A percentile compares a stretch with the other conserved stretches of the same genome.
These are phyloP conservation scores for human DNA, from an alignment of 2,113 vertebrate species.

Conservation along the genomic window GRCh38 chr2:123696501-123697000, in stretches of 20 bases:
- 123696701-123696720: conserved; percentile 91
- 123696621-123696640: conserved; percentile 90
- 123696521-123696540: conserved; percentile 89
- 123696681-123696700: conserved; percentile 93
- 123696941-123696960: conserved; percentile 89
- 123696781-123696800: conserved; percentile 92
- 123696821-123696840: conserved; percentile 92
- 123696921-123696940: conserved; percentile 90
- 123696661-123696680: conserved; percentile 87
- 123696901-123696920: conserved; percentile 91
- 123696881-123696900: conserved; percentile 86
- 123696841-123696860: conserved; percentile 91
- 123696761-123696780: conserved; percentile 89
- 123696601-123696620: conserved; percentile 88
- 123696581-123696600: conserved; percentile 84
- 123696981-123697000: too few species aligned
- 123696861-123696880: conserved; percentile 91
- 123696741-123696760: conserved; percentile 92
- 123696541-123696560: conserved; percentile 85
- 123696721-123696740: conserved; percentile 94
- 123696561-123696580: conserved; percentile 90
- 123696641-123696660: conserved; percentile 93
- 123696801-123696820: conserved; percentile 94
- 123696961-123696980: conserved; percentile 83
- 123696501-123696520: conserved; percentile 90